Base-by-base conservation (phyloP, 1,140 invertebrate species). In the Caenorhabditis inopinata region DNA sequence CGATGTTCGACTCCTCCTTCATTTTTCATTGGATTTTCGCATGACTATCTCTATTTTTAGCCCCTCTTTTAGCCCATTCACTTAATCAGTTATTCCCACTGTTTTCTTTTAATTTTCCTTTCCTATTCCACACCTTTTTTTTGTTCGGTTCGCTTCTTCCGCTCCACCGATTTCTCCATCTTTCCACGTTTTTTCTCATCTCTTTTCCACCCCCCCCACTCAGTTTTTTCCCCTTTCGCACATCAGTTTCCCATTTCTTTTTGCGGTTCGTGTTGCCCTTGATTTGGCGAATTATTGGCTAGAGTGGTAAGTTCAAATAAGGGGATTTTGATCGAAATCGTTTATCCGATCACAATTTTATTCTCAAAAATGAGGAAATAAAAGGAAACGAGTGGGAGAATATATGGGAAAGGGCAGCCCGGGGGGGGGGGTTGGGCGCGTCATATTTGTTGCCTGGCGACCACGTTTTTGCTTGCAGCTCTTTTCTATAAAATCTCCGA, bases 141-240 rank as follows among this genome's bases (percentile, higher is more conserved):
- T 32, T 5, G 3, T 58, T 32, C 27, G 6, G 14, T 58, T 32
- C 38, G 58, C 58, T 68, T 32, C 32, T 68, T 68, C 58, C 58
- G 58, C 58, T 68, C 58, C 58, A 68, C 58, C 38, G 58, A 68
- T 38, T 68, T 42, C 38, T 42, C n/a, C n/a, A n/a, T n/a, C n/a
- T n/a, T n/a, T n/a, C n/a, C 38, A 42, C 14, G 38, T 42, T 7
- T 11, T 32, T 38, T 68, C 25, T 21, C 32, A 11, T 38, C 58
- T 21, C 18, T 68, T 21, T 38, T 29, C 27, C n/a, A 23, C 23
- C 9, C 21, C 21, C n/a, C n/a, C n/a, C n/a, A n/a, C n/a, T n/a
- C n/a, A n/a, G n/a, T n/a, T n/a, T n/a, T n/a, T n/a, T n/a, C n/a
- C n/a, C n/a, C n/a, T n/a, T n/a, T n/a, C n/a, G n/a, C n/a, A n/a